Conservation (phyloP, 2,888 invertebrate species). For the Melipona beecheii region DNA sequence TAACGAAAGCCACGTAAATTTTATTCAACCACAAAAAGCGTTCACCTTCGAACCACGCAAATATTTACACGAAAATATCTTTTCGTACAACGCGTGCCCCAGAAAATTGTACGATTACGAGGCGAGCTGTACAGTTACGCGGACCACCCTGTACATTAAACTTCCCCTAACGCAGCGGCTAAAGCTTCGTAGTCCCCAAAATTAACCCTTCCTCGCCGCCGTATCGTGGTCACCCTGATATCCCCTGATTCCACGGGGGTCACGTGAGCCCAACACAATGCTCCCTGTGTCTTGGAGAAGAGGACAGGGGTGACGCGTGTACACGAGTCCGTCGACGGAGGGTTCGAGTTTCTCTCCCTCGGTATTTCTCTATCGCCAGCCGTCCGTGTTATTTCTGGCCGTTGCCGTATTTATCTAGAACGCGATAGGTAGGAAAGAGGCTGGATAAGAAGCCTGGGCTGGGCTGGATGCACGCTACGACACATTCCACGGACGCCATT, state of each 20-base stretch:
- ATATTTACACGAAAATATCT: too few species aligned
- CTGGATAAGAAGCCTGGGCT: conserved; percentile 21
- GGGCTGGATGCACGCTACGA: conserved; percentile 28
- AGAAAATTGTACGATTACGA: too few species aligned
- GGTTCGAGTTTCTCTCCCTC: conserved; percentile 8
- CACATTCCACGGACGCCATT: conserved; percentile 37
- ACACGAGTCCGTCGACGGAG: not conserved
- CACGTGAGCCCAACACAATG: not conserved
- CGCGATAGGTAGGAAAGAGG: conserved; percentile 26
- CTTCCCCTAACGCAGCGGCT: accelerated
- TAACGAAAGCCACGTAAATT: too few species aligned
- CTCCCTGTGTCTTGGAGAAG: not conserved
- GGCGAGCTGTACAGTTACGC: not conserved
- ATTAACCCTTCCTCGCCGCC: not conserved
- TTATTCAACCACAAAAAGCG: too few species aligned
- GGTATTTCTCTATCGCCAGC: conserved; percentile 19
- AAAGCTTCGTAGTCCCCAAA: not conserved
- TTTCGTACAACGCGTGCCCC: too few species aligned
- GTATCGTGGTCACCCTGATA: not conserved
- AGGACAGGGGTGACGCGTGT: not conserved
- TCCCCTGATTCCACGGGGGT: not conserved
- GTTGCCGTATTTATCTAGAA: conserved; percentile 45
- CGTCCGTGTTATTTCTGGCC: conserved; percentile 38
- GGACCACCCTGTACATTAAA: not conserved
- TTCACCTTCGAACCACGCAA: too few species aligned